A percentile compares a stretch with the other conserved stretches of the same genome.
phyloP scores from a whole-genome alignment of 2,113 vertebrate species.

The Menura novaehollandiae region DNA sequence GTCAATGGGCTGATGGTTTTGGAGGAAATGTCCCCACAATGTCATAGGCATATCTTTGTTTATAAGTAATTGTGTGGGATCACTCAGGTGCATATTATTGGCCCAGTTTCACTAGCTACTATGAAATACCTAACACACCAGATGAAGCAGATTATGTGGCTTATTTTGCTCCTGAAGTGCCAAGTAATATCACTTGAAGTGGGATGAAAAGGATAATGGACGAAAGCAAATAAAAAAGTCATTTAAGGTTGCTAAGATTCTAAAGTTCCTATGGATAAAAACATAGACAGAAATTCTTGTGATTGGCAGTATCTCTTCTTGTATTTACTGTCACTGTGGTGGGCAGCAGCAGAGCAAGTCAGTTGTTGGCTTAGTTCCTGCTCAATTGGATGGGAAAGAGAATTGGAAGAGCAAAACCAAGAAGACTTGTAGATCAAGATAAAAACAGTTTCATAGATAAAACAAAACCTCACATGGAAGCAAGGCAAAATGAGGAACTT shows the following conservation, averaged over 20 bases:
- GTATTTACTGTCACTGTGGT: background rate
- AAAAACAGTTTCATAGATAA: background rate
- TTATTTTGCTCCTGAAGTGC: background rate
- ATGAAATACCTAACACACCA: background rate
- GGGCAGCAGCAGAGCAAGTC: background rate
- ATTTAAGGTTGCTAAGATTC: background rate
- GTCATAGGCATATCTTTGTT: background rate
- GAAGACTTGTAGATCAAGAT: background rate
- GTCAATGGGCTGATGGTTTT: background rate
- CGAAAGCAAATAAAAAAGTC: background rate
- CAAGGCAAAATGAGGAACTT: background rate
- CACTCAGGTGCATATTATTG: background rate
- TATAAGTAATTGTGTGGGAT: background rate
- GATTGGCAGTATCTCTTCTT: background rate
- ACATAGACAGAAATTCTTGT: background rate
- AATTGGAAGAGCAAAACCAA: background rate
- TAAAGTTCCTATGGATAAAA: background rate
- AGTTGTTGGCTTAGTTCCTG: background rate
- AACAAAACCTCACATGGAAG: background rate
- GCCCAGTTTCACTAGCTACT: background rate
- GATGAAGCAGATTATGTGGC: background rate
- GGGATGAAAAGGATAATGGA: background rate
- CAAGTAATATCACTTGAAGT: background rate
- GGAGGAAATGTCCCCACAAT: background rate
- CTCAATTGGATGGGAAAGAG: background rate